Conservation (phyloP, 2,888 invertebrate species). For the Dioctria linearis region DNA sequence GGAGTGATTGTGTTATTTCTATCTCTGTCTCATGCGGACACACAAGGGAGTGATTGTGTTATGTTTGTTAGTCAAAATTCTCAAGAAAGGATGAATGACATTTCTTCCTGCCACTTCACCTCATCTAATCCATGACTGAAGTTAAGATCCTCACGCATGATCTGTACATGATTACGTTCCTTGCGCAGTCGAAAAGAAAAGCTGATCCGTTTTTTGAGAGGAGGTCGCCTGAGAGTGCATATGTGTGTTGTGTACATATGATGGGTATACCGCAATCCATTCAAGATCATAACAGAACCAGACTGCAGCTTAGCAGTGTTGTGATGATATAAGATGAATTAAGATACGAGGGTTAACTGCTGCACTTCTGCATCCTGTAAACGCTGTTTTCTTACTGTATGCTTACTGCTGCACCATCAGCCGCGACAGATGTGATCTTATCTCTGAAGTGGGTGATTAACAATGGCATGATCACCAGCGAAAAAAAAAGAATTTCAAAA, state of each 20-base stretch:
- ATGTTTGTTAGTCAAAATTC: constrained; percentile 15
- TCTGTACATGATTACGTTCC: constrained; percentile 1
- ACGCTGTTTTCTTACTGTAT: constrained; percentile 22
- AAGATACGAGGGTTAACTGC: constrained; percentile 4
- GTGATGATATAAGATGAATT: constrained; percentile 3
- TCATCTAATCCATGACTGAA: not conserved
- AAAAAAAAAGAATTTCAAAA: constrained; percentile 28
- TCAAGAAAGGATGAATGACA: constrained; percentile 29
- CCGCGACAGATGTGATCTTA: constrained; percentile 53
- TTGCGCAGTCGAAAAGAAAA: constrained; percentile 5
- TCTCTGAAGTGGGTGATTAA: constrained; percentile 51
- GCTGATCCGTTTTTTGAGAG: constrained; percentile 1
- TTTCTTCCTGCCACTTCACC: not conserved
- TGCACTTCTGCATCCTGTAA: constrained; percentile 39
- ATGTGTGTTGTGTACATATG: no score
- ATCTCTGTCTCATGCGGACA: not conserved
- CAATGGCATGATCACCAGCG: constrained; percentile 41
- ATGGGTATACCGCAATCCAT: no score
- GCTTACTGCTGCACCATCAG: constrained; percentile 19
- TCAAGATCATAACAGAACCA: constrained; percentile 8
- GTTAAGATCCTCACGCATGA: constrained; percentile 28
- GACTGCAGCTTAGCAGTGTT: not conserved
- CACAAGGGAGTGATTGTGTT: constrained; percentile 3
- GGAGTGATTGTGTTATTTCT: not conserved
- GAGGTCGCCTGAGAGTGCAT: not conserved